Conservation (phyloP, 2,797 vertebrate species). For the Yasuhikotakia modesta region DNA sequence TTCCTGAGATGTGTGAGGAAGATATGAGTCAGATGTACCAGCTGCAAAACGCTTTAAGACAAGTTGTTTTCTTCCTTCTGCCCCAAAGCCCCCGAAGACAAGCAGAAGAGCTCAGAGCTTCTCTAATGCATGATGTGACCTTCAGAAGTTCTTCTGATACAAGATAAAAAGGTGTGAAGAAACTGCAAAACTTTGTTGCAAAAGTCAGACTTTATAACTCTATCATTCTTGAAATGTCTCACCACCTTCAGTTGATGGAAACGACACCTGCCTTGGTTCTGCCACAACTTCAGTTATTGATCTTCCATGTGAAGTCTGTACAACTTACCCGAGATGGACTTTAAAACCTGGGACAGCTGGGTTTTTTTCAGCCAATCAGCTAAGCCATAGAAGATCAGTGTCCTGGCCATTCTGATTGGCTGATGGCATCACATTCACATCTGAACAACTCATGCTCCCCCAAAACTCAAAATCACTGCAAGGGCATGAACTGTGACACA, state of each 20-base stretch:
- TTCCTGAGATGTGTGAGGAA: neutral
- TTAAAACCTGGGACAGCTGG: neutral
- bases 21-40: neutral
- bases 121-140: slow-evolving; percentile 29
- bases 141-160: slow-evolving; percentile 32
- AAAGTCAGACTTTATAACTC: slow-evolving; percentile 41
- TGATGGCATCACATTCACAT: no score
- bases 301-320: slow-evolving; percentile 29
- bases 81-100: slow-evolving; percentile 34
- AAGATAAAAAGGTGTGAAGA: slow-evolving; percentile 14
- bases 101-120: neutral
- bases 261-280: slow-evolving; percentile 42
- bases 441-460: neutral
- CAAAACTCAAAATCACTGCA: neutral
- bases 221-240: slow-evolving; percentile 17
- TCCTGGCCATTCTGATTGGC: neutral
- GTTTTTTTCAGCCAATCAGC: neutral
- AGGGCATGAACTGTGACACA: neutral
- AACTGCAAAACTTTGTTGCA: neutral
- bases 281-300: slow-evolving; percentile 36
- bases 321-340: no score
- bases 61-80: slow-evolving; percentile 20
- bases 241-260: slow-evolving; percentile 17
- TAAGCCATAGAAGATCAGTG: neutral
- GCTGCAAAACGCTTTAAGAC: slow-evolving; percentile 8